Evolutionary conservation across 1,140 invertebrate genomes (phyloP), one percentile per base, ranked within the genome.

Genomic region (Planococcus citri): DNA sequence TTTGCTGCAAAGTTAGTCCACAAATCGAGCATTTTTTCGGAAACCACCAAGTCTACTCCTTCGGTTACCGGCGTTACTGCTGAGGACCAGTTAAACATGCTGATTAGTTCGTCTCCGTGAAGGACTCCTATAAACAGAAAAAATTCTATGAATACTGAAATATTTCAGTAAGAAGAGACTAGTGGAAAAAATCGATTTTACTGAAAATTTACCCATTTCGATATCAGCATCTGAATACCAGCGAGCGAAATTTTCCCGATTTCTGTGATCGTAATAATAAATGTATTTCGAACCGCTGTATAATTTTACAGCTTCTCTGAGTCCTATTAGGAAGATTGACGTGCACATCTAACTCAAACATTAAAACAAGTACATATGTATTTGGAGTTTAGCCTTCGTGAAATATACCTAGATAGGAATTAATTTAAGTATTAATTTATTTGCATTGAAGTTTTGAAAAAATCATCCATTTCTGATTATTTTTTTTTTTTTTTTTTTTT

Each of bases 91-190:
- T 71, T 69, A 61, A 72, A 74, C 20, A 73, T 17, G 60, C 72
- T 73, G 1, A n/a, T 69, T 14, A 73, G 14, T 33, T 74, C 73
- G 41, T 74, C 72, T 12, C 0, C 68, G 41, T 73, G 73, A 14
- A 33, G 24, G 17, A 70, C 68, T 33, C 73, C 73, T 64, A 9
- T 20, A n/a, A n/a, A n/a, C n/a, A n/a, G 25, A 64, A 24, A 64
- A 24, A n/a, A 8, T 33, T 33, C 29, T 33, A 33, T 33, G 3
- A 12, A 6, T 33, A 33, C 12, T 33, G 3, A 33, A 33, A 33
- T 33, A 33, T n/a, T n/a, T n/a, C n/a, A n/a, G n/a, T n/a, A n/a
- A n/a, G n/a, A n/a, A n/a, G n/a, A n/a, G n/a, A n/a, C n/a, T n/a
- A n/a, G n/a, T n/a, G n/a, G n/a, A n/a, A n/a, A n/a, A n/a, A n/a